Evolutionary conservation across 1,140 invertebrate genomes (phyloP).

Genomic region (Meloidogyne chitwoodi): DNA sequence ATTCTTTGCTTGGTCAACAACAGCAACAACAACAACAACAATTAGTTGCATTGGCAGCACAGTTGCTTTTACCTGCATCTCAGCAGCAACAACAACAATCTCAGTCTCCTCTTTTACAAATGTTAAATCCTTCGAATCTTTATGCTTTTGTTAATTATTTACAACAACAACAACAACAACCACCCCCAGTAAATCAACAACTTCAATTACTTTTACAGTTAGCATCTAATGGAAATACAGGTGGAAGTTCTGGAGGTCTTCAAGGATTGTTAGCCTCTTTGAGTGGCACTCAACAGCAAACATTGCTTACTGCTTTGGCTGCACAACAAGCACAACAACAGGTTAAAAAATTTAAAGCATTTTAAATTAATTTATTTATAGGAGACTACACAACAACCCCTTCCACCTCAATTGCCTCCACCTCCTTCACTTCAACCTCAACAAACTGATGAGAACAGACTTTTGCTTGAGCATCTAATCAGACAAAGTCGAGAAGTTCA

Average conservation of each 20-base stretch:
- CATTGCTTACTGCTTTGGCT: background rate
- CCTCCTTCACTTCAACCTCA: background rate
- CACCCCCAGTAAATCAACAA: slow-evolving; percentile 6
- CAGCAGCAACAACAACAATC: slow-evolving; percentile 25
- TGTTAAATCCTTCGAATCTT: slow-evolving; percentile 16
- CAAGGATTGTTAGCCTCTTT: background rate
- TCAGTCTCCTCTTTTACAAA: slow-evolving; percentile 15
- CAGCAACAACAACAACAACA: slow-evolving; percentile 10
- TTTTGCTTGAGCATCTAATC: background rate
- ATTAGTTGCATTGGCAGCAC: slow-evolving; percentile 21
- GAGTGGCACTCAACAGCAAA: slow-evolving; percentile 20
- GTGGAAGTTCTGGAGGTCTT: background rate
- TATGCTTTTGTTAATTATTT: slow-evolving; percentile 35
- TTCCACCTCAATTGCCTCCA: background rate
- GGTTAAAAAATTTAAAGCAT: background rate
- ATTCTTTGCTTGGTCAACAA: background rate
- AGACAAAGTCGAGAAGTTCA: background rate
- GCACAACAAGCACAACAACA: slow-evolving; percentile 26
- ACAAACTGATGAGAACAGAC: background rate
- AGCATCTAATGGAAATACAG: background rate
- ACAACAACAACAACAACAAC: slow-evolving; percentile 32
- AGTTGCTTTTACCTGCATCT: slow-evolving; percentile 22
- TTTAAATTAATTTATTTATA: background rate
- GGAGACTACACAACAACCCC: background rate
- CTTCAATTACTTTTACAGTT: slow-evolving; percentile 14